These are phyloP conservation scores for Pyrgus malvae DNA, from an alignment of 2,888 invertebrate species.

Conservation along the genomic window DNA sequence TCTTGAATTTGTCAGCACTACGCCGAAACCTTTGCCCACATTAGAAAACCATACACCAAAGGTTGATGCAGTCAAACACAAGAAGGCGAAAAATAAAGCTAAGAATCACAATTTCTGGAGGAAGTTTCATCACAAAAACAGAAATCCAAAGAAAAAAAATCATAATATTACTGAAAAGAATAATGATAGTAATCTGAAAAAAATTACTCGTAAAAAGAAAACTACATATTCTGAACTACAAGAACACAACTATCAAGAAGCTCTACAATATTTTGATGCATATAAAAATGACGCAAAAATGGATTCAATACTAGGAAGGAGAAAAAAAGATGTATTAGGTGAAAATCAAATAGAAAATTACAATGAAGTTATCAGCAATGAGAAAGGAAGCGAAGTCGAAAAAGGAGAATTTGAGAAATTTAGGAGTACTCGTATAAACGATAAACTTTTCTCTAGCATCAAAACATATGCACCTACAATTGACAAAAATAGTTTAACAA, in stretches of 20 bases:
- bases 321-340: slow-evolving; percentile 1
- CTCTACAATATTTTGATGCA: neutral
- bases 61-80: neutral
- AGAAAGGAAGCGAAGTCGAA: neutral
- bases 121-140: slow-evolving; percentile 1
- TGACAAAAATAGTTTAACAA: slow-evolving; percentile 9
- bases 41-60: neutral
- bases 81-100: slow-evolving; percentile 2
- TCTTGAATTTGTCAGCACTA: slow-evolving; percentile 14
- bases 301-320: neutral
- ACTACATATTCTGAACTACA: neutral
- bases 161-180: neutral
- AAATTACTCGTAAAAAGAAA: neutral
- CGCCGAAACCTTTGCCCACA: neutral
- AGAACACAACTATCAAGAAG: neutral
- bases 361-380: neutral
- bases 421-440: neutral
- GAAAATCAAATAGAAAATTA: slow-evolving; percentile 23
- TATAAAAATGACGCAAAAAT: neutral
- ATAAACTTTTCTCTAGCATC: neutral
- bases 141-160: neutral
- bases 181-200: neutral
- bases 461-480: slow-evolving; percentile 8
- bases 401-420: neutral
- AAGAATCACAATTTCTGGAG: slow-evolving; percentile 11